Percentiles rank a stretch among this genome's conserved stretches.
phyloP scores from a whole-genome alignment of 2,113 vertebrate species.

The Chaetodon auriga region DNA sequence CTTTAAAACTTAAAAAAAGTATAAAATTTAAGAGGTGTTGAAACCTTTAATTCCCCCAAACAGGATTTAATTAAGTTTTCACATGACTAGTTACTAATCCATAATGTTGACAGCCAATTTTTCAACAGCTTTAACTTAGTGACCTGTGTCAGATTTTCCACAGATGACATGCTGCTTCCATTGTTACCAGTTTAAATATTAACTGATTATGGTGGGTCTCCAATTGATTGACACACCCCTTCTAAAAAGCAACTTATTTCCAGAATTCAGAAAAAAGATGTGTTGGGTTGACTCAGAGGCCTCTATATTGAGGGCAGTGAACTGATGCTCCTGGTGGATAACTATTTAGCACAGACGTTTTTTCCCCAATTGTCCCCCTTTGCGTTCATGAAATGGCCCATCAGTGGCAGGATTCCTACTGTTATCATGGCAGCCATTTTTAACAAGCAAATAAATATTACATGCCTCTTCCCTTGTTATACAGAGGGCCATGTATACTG shows the following conservation, averaged over 20 bases:
- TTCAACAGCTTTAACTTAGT: not conserved
- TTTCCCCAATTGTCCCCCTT: not conserved
- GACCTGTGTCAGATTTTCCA: constrained; percentile 2
- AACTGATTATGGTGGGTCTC: not conserved
- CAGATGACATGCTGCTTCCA: constrained; percentile 7
- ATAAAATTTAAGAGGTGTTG: not conserved
- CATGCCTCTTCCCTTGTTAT: not conserved
- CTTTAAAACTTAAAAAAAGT: not conserved
- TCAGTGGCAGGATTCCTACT: constrained; percentile 20
- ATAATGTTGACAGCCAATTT: not conserved
- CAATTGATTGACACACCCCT: not conserved
- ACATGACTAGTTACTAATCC: not conserved
- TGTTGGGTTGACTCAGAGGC: not conserved
- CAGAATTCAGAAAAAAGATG: not conserved
- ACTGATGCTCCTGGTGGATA: constrained; percentile 4
- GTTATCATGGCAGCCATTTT: constrained; percentile 34
- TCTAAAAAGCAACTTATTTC: constrained; percentile 40
- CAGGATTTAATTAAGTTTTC: not conserved
- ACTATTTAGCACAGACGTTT: not conserved
- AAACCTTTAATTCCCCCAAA: constrained; percentile 12
- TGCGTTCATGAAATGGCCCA: constrained; percentile 16
- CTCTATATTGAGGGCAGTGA: constrained; percentile 18
- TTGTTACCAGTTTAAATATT: constrained; percentile 6
- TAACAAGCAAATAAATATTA: constrained; percentile 33
- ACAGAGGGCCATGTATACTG: not conserved